These are phyloP conservation scores for Aythya baeri DNA, from an alignment of 2,113 vertebrate genomes.

Conservation along the genomic window DNA sequence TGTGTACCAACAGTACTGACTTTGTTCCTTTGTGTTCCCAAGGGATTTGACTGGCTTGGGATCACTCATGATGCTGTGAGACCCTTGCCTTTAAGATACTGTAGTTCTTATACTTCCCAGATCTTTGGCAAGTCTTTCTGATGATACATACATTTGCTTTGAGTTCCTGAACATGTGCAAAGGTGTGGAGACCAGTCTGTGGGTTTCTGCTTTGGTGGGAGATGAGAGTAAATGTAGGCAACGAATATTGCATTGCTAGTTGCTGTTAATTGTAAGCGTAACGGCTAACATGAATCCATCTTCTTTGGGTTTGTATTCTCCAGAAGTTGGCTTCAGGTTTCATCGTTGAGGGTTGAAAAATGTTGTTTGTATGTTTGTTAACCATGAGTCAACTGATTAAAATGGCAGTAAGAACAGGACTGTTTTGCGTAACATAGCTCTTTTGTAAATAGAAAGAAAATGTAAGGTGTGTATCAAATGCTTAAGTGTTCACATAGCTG, in stretches of 20 bases:
- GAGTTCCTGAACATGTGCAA: neutral
- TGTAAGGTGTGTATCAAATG: neutral
- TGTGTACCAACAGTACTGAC: rapidly evolving
- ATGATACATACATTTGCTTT: rapidly evolving
- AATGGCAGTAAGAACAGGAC: neutral
- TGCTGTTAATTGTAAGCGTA: neutral
- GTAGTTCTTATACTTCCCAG: neutral
- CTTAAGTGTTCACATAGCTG: neutral
- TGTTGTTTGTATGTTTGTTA: neutral
- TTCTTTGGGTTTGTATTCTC: neutral
- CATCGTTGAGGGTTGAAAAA: neutral
- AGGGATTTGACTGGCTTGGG: neutral
- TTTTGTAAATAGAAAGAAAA: neutral
- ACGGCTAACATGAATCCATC: neutral
- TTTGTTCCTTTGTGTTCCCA: neutral
- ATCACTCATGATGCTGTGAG: neutral
- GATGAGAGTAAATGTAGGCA: neutral
- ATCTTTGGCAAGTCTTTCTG: neutral
- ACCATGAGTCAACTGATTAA: neutral
- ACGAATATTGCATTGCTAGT: neutral
- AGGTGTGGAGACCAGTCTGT: neutral
- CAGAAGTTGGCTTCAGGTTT: neutral
- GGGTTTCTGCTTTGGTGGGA: neutral
- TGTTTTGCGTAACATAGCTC: neutral
- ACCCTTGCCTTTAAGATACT: neutral